Base-by-base conservation (phyloP, 2,797 vertebrate genomes). In the Paratrypauchen microcephalus region DNA sequence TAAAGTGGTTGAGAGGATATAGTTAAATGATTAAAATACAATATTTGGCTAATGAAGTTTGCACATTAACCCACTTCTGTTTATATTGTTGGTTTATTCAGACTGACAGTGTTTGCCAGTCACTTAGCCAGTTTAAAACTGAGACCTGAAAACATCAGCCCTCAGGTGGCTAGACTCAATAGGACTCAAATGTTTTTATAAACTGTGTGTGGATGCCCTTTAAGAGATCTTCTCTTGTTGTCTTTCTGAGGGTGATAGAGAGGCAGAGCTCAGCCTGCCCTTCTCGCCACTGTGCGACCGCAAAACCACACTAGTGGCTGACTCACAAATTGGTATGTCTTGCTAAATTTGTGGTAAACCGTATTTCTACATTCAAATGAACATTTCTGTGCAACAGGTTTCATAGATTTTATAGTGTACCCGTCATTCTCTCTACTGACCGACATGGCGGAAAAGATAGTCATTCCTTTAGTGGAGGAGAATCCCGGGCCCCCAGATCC, bases 401-500 rank as follows among this genome's bases (percentile, higher is more conserved):
- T 98, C 83, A 97, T 98, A 0, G 96, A 98, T 77, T 97, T 97
- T 84, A 98, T 98, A 5, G 96, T 98, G 84, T 96, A 96, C 68
- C 97, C 97, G 7, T 97, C 96, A 0, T 97, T 98, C 90, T 96
- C 94, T 19, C 93, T 98, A 74, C 87, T 98, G 86, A 97, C 95
- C 0, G 96, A 98, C 7, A 94, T 97, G 92, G 95, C 97, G 0
- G 95, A 98, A 87, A 97, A 96, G 90, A 94, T 96, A 26, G 93
- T 98, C 74, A 95, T 96, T 72, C 96, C 96, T 0, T 61, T 93
- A 61, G 86, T 89, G 4, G 95, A 97, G 66, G 95, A 97, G 70
- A 92, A 92, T 66, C 91, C 93, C 5, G 89, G 85, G 1, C 92
- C 90, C 41, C 91, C 87, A 0, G 90, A 93, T 67, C 91, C 92